Evolutionary conservation across 92 coral and sea anemone species (phyloP).

Genomic region (Parazoanthus swiftii): DNA sequence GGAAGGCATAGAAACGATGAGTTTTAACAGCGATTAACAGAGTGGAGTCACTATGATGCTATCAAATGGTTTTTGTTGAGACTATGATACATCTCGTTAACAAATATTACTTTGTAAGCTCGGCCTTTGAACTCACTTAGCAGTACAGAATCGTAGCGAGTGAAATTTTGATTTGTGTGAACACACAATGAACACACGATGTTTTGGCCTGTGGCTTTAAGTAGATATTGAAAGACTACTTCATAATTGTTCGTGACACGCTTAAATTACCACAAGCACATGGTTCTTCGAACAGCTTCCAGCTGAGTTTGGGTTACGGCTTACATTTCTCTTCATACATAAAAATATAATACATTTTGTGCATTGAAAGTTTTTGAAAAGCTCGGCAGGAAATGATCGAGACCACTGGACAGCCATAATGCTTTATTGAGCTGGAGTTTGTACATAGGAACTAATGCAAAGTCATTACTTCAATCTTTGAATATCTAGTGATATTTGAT

Average conservation of each 20-base stretch:
- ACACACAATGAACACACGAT: neutral
- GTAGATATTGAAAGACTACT: too few relatives aligned
- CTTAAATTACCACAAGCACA: neutral
- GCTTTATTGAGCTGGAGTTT: neutral
- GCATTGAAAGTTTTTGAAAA: too few relatives aligned
- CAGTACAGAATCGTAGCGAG: neutral
- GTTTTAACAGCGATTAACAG: neutral
- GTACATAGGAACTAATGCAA: neutral
- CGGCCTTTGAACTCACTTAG: neutral
- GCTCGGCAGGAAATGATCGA: too few relatives aligned
- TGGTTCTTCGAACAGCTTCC: neutral
- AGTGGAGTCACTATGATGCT: neutral
- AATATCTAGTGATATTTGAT: neutral
- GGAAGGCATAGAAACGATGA: too few relatives aligned
- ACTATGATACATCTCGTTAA: neutral
- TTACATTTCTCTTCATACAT: too few relatives aligned
- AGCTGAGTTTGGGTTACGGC: neutral
- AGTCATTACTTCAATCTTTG: neutral
- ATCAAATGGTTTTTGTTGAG: too few relatives aligned
- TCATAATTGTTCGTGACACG: neutral
- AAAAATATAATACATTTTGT: too few relatives aligned
- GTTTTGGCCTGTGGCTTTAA: too few relatives aligned
- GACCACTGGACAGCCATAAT: too few relatives aligned
- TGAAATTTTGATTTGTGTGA: neutral
- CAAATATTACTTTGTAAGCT: neutral